Evolutionary conservation across 2,113 vertebrate species (phyloP), one percentile per base, ranked within the genome.

Genomic region (Octodon degus): DNA sequence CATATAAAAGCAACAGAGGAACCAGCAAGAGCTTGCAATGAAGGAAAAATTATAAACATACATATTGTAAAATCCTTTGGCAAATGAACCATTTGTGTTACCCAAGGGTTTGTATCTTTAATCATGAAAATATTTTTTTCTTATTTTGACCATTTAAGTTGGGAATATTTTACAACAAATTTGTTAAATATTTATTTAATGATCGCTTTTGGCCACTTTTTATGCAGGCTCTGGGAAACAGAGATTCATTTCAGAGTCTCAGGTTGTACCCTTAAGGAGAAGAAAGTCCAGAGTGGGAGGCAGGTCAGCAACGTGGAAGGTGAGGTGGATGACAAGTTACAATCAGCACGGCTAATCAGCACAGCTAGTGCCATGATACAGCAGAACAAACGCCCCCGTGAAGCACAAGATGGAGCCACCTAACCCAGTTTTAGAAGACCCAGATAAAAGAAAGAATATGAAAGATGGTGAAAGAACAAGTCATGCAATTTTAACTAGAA

Each of bases 181-280:
- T 76, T 93, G 67, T 96, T 85, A 91, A 86, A 91, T 95, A 88
- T 84, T 91, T 95, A 90, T 32, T 87, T 94, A 80, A 81, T 84
- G 91, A 62, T 95, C 58, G 22, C 50, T 84, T 74, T 47, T 3
- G 32, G 32, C 27, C 63, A 77, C 34, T 34, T 91, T 95, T 90
- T 79, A 82, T 72, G 77, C 30, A 58, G 50, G 37, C n/a, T 74
- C 89, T 83, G 47, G 85, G 86, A 47, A 34, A 32, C 2, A 81
- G 63, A 90, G 60, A 63, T 68, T 55, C 37, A 63, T 40, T 88
- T 94, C 86, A 40, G 43, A 63, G 62, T 63, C 43, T 95, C 20
- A 9, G 19, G 19, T 63, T 89, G 17, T 65, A 27, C 17, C 72
- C 53, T n/a, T n/a, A 47, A 63, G 5, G 43, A 84, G 63, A 53